Percentiles rank a stretch among this genome's conserved stretches.
phyloP scores from a whole-genome alignment of 2,888 invertebrate genomes.

The Harpagoxenus sublaevis region DNA sequence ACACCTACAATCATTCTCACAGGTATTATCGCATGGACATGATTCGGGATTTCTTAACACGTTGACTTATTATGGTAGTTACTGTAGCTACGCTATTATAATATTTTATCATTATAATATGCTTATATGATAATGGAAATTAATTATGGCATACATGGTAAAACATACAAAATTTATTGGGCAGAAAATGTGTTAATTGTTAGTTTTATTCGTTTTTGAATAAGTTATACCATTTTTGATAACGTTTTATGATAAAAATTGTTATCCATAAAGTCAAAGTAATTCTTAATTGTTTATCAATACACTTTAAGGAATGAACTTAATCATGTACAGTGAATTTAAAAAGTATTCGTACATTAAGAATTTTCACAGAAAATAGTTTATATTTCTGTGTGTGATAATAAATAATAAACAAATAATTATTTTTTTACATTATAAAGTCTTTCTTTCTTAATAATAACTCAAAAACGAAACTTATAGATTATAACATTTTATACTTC shows the following conservation, averaged over 20 bases:
- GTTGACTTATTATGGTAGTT: too few species aligned
- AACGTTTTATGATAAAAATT: not conserved
- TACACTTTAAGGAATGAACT: not conserved
- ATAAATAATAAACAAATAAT: too few species aligned
- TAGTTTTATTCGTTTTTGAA: not conserved
- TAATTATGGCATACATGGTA: not conserved
- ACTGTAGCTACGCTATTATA: not conserved
- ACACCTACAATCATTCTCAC: slow-evolving; percentile 95
- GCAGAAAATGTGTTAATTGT: not conserved
- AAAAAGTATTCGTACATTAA: too few species aligned
- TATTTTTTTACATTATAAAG: too few species aligned
- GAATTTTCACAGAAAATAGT: too few species aligned
- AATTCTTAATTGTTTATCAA: not conserved
- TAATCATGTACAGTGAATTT: too few species aligned
- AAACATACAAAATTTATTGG: not conserved
- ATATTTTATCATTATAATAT: not conserved
- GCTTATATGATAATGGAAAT: not conserved
- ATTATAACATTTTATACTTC: too few species aligned
- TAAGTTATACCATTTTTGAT: not conserved
- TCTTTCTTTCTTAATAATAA: too few species aligned
- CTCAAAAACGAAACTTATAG: too few species aligned
- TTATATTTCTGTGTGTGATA: too few species aligned
- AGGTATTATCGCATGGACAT: slow-evolving; percentile 87
- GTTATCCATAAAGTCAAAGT: not conserved
- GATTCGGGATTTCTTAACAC: not conserved